Percentiles rank a stretch among this genome's conserved stretches.
phyloP scores from a whole-genome alignment of 2,888 invertebrate species.

The Helleia helle region DNA sequence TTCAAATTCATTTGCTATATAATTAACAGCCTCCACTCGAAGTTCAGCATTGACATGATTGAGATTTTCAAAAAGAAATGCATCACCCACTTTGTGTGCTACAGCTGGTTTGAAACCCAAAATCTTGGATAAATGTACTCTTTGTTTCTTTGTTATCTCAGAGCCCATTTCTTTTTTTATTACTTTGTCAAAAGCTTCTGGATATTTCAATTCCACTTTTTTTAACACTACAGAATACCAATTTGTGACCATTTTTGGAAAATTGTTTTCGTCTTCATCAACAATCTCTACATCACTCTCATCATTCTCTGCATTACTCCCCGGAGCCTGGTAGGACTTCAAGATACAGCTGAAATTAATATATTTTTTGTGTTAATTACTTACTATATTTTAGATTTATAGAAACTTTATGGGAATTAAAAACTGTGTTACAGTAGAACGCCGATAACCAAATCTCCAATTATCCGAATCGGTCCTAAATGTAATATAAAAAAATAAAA shows the following conservation, averaged over 20 bases:
- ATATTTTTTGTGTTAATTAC: too few relatives aligned
- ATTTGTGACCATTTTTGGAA: conserved; percentile 41
- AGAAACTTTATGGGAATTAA: too few relatives aligned
- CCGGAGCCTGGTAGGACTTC: conserved; percentile 37
- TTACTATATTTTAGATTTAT: too few relatives aligned
- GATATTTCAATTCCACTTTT: conserved; percentile 80
- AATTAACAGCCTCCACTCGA: conserved; percentile 78
- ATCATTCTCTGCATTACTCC: conserved; percentile 31
- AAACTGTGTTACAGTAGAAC: too few relatives aligned
- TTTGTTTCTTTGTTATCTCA: conserved; percentile 33
- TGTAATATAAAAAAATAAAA: too few relatives aligned
- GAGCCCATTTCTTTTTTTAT: conserved; percentile 72
- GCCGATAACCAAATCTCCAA: too few relatives aligned
- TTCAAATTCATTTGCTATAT: conserved; percentile 71
- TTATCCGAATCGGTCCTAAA: too few relatives aligned
- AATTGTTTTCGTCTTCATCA: conserved; percentile 46
- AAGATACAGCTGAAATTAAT: conserved; percentile 66
- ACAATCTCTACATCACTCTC: conserved; percentile 63
- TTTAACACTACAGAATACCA: conserved; percentile 75
- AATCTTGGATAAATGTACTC: conserved; percentile 51
- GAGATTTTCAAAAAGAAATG: conserved; percentile 78
- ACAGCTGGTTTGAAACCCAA: conserved; percentile 72
- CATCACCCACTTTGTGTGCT: conserved; percentile 62
- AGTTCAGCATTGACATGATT: conserved; percentile 80
- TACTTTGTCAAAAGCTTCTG: conserved; percentile 79